These are phyloP conservation scores for Sturnus vulgaris DNA, from an alignment of 2,113 vertebrate species.

Conservation along the genomic window DNA sequence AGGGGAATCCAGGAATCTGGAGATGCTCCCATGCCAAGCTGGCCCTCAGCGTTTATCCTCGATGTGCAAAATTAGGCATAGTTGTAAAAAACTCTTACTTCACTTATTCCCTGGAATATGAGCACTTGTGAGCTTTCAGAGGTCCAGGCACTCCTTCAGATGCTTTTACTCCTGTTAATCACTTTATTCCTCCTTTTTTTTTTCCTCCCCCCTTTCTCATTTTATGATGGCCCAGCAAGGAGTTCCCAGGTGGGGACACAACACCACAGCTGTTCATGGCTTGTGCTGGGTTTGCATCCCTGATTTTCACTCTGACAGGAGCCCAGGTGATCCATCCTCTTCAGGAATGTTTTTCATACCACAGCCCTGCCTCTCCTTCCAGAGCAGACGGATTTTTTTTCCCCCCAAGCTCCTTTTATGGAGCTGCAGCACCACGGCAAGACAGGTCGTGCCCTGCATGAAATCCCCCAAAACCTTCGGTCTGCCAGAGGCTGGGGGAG, in stretches of 20 bases:
- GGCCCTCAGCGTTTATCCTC: background rate
- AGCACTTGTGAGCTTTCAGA: background rate
- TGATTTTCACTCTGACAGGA: background rate
- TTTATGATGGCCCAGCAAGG: background rate
- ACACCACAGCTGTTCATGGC: fast-evolving
- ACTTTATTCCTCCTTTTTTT: background rate
- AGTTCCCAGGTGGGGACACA: background rate
- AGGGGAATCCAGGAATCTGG: background rate
- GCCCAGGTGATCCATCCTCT: background rate
- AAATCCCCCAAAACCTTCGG: background rate
- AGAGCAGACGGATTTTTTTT: fast-evolving
- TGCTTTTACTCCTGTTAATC: background rate
- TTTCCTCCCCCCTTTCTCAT: fast-evolving
- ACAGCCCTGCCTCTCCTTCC: background rate
- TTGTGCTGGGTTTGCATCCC: background rate
- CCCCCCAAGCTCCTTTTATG: background rate
- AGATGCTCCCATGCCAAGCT: background rate
- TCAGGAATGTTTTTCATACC: background rate
- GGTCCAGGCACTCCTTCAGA: background rate
- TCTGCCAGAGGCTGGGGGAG: background rate
- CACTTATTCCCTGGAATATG: background rate
- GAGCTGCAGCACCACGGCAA: background rate
- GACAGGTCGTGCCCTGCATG: background rate
- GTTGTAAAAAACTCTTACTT: background rate
- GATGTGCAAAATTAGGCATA: background rate